Percentiles rank a stretch among this genome's conserved stretches.
These are phyloP conservation scores for Actinernus sp. DNA, from an alignment of 92 coral and sea anemone species.

Conservation along the genomic window DNA sequence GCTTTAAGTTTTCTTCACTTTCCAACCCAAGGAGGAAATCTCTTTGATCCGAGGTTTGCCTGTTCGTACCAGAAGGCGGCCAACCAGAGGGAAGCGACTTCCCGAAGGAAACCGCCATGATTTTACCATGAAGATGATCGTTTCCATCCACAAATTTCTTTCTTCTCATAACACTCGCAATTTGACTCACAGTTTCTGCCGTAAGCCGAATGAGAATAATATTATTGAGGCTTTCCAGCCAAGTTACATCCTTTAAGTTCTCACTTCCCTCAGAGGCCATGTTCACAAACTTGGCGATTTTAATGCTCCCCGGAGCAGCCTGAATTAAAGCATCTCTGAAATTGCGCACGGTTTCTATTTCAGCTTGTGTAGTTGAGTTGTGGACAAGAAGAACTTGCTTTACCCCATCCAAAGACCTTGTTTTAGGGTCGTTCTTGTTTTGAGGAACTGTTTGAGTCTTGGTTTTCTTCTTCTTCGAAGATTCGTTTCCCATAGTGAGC, in stretches of 20 bases:
- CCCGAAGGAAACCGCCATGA: constrained; percentile 87
- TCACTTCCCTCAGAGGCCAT: constrained; percentile 63
- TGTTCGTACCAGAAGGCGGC: constrained; percentile 76
- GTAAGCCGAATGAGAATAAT: constrained; percentile 79
- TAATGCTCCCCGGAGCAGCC: constrained; percentile 64
- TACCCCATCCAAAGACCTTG: constrained; percentile 42
- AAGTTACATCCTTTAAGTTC: constrained; percentile 41
- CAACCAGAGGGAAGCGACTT: constrained; percentile 62
- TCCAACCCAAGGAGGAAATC: constrained; percentile 73
- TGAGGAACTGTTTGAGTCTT: constrained; percentile 10
- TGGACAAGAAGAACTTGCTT: constrained; percentile 75
- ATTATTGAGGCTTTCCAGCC: constrained; percentile 76
- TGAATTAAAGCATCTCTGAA: constrained; percentile 82
- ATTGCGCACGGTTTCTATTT: constrained; percentile 61
- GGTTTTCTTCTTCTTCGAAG: constrained; percentile 16
- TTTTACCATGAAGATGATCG: constrained; percentile 72
- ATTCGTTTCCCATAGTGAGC: constrained; percentile 60
- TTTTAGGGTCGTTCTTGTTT: constrained; percentile 1
- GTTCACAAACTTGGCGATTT: constrained; percentile 59
- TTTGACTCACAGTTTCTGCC: constrained; percentile 63
- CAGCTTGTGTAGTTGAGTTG: constrained; percentile 44
- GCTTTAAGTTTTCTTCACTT: constrained; percentile 33
- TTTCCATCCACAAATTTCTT: constrained; percentile 65
- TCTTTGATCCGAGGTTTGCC: constrained; percentile 30
- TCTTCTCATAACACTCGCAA: constrained; percentile 51